Evolutionary conservation across 2,888 invertebrate species (phyloP), one percentile per base, ranked within the genome.

Genomic region (Ypsolopha scabrella): DNA sequence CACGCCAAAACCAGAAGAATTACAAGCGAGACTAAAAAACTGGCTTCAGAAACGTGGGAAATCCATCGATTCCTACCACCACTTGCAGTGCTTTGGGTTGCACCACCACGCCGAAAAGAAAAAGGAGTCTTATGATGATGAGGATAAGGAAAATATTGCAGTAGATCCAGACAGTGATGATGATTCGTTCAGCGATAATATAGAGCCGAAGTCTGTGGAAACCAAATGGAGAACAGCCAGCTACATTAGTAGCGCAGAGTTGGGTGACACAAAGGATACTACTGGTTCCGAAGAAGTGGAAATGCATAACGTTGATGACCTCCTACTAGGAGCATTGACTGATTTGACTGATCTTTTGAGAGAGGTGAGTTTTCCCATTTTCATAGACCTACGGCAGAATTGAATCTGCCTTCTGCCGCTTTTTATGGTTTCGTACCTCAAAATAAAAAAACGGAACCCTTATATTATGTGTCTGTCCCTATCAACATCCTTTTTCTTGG

Each of bases 31-130:
- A 50, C 61, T 90, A 11, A 80, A 81, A 48, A 69, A 75, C 0
- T 90, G 90, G 90, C 64, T 90, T 6, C 68, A 77, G 43, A 87
- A 86, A 54, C 68, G 76, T 11, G 88, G 88, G 0, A 88, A 88
- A 58, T 76, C 82, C 0, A 47, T 87, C 0, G 72, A 80, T 46
- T 72, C 80, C 0, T 89, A 79, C 58, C 86, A 85, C 10, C 88
- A 89, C 61, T 66, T 89, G 37, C 87, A 88, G 61, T 89, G 88
- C 59, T 89, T 89, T 38, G 87, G 85, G 1, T 58, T 87, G 9
- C 66, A 79, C 44, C 76, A 80, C 50, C 49, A 78, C 10, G 51
- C 66, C 0, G 57, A 59, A 0, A 56, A 54, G 10, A 52, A 57
- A 6, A 55, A 65, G 0, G 66, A 59, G 6, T 50, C 59, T 1